Conservation (phyloP, 1,140 invertebrate species). For the Ephestia elutella region DNA sequence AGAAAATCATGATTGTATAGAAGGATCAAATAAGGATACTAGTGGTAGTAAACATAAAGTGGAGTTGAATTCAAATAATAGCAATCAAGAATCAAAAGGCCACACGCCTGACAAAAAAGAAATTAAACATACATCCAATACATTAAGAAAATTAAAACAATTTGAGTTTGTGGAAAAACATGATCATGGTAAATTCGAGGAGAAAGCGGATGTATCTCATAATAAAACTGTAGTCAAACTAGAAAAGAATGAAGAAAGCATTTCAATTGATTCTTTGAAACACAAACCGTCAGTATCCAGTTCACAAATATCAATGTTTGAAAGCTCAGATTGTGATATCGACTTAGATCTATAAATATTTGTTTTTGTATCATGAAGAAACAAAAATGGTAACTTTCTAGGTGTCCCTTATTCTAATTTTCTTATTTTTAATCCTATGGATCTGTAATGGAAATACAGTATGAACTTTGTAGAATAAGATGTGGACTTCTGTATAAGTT, state of each 20-base stretch:
- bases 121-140: conserved; percentile 18
- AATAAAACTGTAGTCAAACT: conserved; percentile 11
- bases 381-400: too few species aligned
- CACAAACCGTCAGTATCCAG: conserved; percentile 29
- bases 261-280: conserved; percentile 14
- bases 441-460: too few species aligned
- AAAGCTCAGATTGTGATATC: conserved; percentile 68
- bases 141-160: conserved; percentile 54
- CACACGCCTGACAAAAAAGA: background rate
- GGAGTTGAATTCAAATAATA: background rate
- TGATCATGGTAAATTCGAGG: conserved; percentile 47
- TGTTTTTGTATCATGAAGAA: too few species aligned
- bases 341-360: conserved; percentile 64
- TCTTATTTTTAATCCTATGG: too few species aligned
- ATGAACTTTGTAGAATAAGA: too few species aligned
- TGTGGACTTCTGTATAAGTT: too few species aligned
- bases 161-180: conserved; percentile 51
- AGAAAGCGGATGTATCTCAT: background rate
- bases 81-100: background rate
- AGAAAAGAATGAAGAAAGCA: conserved; percentile 19
- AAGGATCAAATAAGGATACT: conserved; percentile 11
- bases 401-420: too few species aligned
- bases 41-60: conserved; percentile 12
- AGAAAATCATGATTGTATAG: conserved; percentile 12
- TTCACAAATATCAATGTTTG: conserved; percentile 70